phyloP scores from a whole-genome alignment of 37 sponge, comb jelly and placozoan genomes.

The Petrosia ficiformis region DNA sequence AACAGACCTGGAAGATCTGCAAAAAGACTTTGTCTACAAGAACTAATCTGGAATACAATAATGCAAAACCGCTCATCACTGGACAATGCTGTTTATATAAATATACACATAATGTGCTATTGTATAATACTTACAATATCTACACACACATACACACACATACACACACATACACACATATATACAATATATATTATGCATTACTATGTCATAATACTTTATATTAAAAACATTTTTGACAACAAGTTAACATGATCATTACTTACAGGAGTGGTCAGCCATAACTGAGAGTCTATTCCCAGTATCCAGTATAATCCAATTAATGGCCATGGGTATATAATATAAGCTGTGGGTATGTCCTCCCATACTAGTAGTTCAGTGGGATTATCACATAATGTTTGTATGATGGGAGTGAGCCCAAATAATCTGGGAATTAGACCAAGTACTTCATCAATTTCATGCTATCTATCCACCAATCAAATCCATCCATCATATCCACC shows the following conservation, averaged over 20 bases:
- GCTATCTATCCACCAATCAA: too few relatives aligned
- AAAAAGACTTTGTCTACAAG: too few relatives aligned
- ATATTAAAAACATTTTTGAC: background rate
- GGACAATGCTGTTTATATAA: too few relatives aligned
- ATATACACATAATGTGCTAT: too few relatives aligned
- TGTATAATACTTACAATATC: background rate
- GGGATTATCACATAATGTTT: slow-evolving; percentile 47
- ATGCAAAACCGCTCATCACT: too few relatives aligned
- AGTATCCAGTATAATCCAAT: slow-evolving; percentile 51
- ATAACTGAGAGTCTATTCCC: slow-evolving; percentile 39
- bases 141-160: slow-evolving; percentile 15
- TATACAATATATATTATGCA: background rate
- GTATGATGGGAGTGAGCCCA: slow-evolving; percentile 59
- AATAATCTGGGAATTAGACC: slow-evolving; percentile 31
- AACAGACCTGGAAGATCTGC: background rate
- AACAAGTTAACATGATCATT: too few relatives aligned
- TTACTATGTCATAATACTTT: background rate
- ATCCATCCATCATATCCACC: too few relatives aligned
- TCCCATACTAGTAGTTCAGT: slow-evolving; percentile 21
- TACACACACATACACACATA: background rate
- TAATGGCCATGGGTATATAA: slow-evolving; percentile 44
- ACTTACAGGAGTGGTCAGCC: slow-evolving; percentile 16
- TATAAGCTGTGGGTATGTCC: background rate
- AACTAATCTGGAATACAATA: too few relatives aligned
- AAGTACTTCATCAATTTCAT: background rate